phyloP scores from a whole-genome alignment of 2,888 invertebrate species.

The Tryphoninae sp. region DNA sequence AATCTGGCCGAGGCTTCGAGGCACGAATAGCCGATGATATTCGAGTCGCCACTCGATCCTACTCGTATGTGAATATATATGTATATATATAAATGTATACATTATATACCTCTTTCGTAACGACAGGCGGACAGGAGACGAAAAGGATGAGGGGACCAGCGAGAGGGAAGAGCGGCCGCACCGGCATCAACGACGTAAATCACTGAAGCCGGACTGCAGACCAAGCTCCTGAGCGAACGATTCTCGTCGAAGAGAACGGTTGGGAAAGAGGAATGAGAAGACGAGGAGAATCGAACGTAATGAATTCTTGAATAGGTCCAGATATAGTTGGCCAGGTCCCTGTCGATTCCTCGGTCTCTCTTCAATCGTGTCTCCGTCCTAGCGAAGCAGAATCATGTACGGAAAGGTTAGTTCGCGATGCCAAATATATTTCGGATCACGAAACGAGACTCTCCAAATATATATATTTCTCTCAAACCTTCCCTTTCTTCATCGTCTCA shows the following conservation, averaged over 20 bases:
- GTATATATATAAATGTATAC: background rate
- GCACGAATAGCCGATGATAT: constrained; percentile 54
- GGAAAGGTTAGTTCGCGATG: constrained; percentile 37
- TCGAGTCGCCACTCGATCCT: background rate
- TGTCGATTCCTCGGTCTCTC: constrained; percentile 4
- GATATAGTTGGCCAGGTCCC: constrained; percentile 46
- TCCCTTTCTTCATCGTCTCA: background rate
- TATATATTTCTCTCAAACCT: background rate
- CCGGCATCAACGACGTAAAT: constrained; percentile 49
- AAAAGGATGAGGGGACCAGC: background rate
- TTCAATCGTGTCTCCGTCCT: background rate
- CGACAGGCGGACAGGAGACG: background rate
- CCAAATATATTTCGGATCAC: constrained; percentile 18
- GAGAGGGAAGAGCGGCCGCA: background rate
- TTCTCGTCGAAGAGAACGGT: constrained; percentile 14
- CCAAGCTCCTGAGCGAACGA: constrained; percentile 29
- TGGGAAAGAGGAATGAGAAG: constrained; percentile 15
- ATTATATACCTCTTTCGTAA: background rate
- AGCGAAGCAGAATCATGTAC: constrained; percentile 38
- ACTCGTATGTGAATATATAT: background rate
- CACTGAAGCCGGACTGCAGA: constrained; percentile 27
- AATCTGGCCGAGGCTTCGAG: constrained; percentile 41
- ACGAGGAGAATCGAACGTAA: constrained; percentile 71
- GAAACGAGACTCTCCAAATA: background rate
- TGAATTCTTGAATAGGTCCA: constrained; percentile 73